Conservation (phyloP, 2,888 invertebrate species). For the Hypomecis atomaria region DNA sequence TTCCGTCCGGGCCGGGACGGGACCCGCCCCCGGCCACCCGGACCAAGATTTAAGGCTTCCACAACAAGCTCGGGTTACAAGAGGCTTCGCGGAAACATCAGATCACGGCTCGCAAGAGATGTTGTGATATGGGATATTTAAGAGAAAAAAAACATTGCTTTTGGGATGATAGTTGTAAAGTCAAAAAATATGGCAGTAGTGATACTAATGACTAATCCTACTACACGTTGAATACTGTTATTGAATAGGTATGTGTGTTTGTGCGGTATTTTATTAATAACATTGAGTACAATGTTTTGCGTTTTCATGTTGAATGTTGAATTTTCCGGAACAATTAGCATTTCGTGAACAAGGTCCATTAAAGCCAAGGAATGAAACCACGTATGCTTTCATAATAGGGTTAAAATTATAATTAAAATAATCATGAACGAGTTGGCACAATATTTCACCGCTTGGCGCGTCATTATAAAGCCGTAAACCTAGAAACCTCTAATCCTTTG, state of each 20-base stretch:
- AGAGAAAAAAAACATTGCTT: too few relatives aligned
- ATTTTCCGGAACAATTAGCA: conserved; percentile 26
- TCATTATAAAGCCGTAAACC: conserved; percentile 81
- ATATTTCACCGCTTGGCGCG: conserved; percentile 72
- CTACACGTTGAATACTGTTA: too few relatives aligned
- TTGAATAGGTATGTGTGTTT: too few relatives aligned
- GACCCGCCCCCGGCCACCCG: too few relatives aligned
- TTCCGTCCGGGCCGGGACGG: too few relatives aligned
- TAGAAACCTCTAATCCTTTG: conserved; percentile 68
- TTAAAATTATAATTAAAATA: conserved; percentile 42
- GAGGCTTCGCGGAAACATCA: conserved; percentile 58
- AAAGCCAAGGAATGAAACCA: conserved; percentile 24
- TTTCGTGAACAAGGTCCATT: conserved; percentile 16
- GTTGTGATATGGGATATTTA: too few relatives aligned
- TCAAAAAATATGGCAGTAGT: too few relatives aligned
- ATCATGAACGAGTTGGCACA: conserved; percentile 56
- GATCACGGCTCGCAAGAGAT: conserved; percentile 52
- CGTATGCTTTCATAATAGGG: conserved; percentile 34
- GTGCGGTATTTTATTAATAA: too few relatives aligned
- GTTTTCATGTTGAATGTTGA: conserved; percentile 26
- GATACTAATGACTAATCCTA: too few relatives aligned
- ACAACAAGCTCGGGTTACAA: conserved; percentile 50
- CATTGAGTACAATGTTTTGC: background rate
- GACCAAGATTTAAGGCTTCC: conserved; percentile 64
- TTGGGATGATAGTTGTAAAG: too few relatives aligned